Evolutionary conservation across 2,888 invertebrate genomes (phyloP).

Genomic region (Onchidella celtica): DNA sequence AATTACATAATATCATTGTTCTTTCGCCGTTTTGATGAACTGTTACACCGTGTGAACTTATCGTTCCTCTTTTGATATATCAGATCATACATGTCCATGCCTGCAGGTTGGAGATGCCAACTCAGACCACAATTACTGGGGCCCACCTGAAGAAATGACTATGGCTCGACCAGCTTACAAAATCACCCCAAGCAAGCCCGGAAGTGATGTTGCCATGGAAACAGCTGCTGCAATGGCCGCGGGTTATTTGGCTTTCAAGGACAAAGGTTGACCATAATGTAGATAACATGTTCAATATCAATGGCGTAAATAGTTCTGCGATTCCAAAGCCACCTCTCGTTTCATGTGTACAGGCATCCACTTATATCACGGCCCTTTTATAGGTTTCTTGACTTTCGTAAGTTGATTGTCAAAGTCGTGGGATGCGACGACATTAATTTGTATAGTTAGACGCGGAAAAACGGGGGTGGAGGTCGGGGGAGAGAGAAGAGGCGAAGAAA

Average conservation of each 20-base stretch:
- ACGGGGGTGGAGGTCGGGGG: neutral
- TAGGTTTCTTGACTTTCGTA: too few species aligned
- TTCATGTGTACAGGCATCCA: too few species aligned
- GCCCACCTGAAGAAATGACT: conserved; percentile 83
- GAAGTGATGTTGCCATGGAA: conserved; percentile 84
- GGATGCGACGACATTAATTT: too few species aligned
- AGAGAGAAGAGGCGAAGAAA: too few species aligned
- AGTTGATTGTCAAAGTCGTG: too few species aligned
- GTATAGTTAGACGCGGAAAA: neutral
- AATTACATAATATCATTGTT: too few species aligned
- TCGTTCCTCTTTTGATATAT: too few species aligned
- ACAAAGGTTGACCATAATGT: conserved; percentile 44
- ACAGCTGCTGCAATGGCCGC: conserved; percentile 84
- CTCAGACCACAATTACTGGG: conserved; percentile 84
- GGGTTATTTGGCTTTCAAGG: conserved; percentile 81
- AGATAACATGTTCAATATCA: neutral
- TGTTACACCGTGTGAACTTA: too few species aligned
- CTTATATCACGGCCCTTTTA: too few species aligned
- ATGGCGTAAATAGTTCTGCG: neutral
- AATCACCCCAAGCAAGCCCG: conserved; percentile 83
- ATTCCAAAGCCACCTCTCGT: too few species aligned
- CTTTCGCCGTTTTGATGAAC: too few species aligned
- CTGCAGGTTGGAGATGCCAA: conserved; percentile 79
- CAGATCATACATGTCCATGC: too few species aligned
- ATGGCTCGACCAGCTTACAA: conserved; percentile 83